A percentile compares a stretch with the other conserved stretches of the same genome.
These are phyloP conservation scores for Ceraclea dissimilis DNA, from an alignment of 2,888 invertebrate species.

Conservation along the genomic window DNA sequence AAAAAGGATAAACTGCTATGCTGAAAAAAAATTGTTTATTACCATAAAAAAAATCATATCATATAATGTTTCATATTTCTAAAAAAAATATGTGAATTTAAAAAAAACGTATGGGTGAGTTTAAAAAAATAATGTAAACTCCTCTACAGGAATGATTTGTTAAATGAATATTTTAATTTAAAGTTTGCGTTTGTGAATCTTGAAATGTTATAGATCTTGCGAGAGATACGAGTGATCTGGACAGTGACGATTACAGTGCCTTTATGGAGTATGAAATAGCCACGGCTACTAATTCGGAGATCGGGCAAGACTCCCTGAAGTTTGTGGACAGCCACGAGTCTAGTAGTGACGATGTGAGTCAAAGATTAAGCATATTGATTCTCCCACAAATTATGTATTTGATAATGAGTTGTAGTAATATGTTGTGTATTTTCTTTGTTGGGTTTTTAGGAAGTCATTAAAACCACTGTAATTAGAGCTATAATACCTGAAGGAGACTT, in stretches of 20 bases:
- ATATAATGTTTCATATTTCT: too few species aligned
- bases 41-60: too few species aligned
- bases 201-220: constrained; percentile 38
- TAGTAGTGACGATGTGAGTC: constrained; percentile 39
- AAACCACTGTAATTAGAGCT: constrained; percentile 39
- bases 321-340: constrained; percentile 33
- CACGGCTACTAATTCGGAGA: constrained; percentile 46
- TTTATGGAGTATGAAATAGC: constrained; percentile 47
- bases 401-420: too few species aligned
- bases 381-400: too few species aligned
- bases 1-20: background rate
- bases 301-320: constrained; percentile 34
- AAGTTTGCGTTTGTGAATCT: background rate
- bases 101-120: background rate
- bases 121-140: background rate
- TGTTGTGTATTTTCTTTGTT: too few species aligned
- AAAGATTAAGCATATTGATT: too few species aligned
- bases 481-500: constrained; percentile 38
- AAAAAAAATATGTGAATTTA: too few species aligned
- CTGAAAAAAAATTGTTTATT: too few species aligned
- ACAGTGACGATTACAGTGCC: constrained; percentile 31
- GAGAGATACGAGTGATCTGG: constrained; percentile 49
- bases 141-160: background rate
- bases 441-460: constrained; percentile 39
- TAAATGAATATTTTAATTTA: too few species aligned